Evolutionary conservation across 23 tunicate genomes (phyloP), one percentile per base, ranked within the genome.

Genomic region (Oikopleura vanhoeffeni): DNA sequence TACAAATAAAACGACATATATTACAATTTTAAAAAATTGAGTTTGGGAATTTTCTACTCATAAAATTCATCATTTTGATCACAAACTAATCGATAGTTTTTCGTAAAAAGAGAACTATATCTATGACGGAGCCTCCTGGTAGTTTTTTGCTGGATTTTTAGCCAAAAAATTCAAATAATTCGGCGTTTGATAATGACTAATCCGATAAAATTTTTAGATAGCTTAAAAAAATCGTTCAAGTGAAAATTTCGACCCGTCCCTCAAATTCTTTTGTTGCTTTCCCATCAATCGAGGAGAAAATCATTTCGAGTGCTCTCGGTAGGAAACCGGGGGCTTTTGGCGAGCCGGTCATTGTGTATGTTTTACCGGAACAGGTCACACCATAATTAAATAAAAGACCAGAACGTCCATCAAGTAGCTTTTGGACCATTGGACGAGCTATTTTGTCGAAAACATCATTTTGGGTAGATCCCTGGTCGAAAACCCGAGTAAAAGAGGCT

Each of bases 341-440:
- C 27, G 96, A 86, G 1, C 99, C 99, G 39, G 99, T 90, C 99
- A 95, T 95, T 0, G 99, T 95, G 86, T 95, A 95, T 4, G 99
- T 95, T 67, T 95, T 95, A 0, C 99, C 99, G 35, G 99, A 95
- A 38, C 89, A 90, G 41, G 99, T 95, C 18, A 95, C 99, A n/a
- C 99, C 99, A 88, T 95, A 95, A 28, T 95, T 95, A 77, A 95
- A 95, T 76, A 95, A 85, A 76, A 95, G 89, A 0, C 96, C 95
- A 84, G 88, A 35, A 2, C 33, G 27, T 2, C 79, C 79, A 18
- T 71, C 30, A 2, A 71, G 30, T 2, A 71, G 79, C 79, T 34
- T 30, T 32, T 71, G 27, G 34, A 71, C 79, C 79, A 71, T 71
- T 30, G 79, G 79, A 30, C 35, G 27, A 71, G 34, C 27, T 2